Evolutionary conservation across 2,797 vertebrate species (phyloP).

Genomic region (Garrulus glandarius): DNA sequence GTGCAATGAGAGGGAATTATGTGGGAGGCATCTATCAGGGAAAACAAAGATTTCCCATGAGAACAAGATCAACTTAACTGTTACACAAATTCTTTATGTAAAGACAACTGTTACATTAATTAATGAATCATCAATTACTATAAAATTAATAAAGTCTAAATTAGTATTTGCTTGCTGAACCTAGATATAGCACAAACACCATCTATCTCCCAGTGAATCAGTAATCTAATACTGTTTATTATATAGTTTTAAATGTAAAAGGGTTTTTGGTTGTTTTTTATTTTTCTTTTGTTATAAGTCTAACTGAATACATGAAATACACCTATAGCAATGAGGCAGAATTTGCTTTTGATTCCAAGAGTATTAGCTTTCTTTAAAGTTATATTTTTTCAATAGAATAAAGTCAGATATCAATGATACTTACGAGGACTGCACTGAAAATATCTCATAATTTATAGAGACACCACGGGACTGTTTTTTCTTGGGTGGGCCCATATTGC

Average conservation of each 20-base stretch:
- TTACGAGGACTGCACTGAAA: accelerated
- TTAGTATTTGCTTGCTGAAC: not conserved
- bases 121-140: not conserved
- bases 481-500: not conserved
- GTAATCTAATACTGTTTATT: not conserved
- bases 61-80: not conserved
- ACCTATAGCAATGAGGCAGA: not conserved
- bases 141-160: not conserved
- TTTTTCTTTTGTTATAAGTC: not conserved
- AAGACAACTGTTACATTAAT: not conserved
- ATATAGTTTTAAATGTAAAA: not conserved
- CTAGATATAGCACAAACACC: not conserved
- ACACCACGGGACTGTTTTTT: not conserved
- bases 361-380: not conserved
- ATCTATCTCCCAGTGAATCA: not conserved
- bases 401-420: not conserved
- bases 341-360: not conserved
- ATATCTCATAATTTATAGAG: not conserved
- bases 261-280: accelerated
- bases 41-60: not conserved
- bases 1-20: not conserved
- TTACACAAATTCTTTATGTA: not conserved
- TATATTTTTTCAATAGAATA: not conserved
- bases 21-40: not conserved
- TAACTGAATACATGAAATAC: not conserved